A percentile compares a stretch with the other conserved stretches of the same genome.
These are phyloP conservation scores for Trochalopteron elliotii DNA, from an alignment of 2,113 vertebrate genomes.

Conservation along the genomic window DNA sequence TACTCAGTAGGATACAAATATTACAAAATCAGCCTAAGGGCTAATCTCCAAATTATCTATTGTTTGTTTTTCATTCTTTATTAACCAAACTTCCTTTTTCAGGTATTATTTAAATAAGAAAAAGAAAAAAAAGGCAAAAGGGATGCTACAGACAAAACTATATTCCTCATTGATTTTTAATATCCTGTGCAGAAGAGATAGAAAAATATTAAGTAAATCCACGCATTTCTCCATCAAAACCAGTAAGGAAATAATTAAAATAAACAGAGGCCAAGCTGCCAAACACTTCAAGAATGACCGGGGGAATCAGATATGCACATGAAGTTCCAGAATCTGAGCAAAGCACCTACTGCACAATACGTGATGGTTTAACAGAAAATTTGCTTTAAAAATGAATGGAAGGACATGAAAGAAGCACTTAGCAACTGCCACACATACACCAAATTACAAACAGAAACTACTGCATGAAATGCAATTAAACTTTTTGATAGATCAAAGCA, in stretches of 20 bases:
- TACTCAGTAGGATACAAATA: neutral
- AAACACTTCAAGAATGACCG: slow-evolving; percentile 25
- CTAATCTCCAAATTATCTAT: neutral
- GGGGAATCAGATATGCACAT: neutral
- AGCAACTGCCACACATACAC: neutral
- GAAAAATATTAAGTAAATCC: neutral
- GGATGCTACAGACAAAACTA: neutral
- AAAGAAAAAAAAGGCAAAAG: neutral
- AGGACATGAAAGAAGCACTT: slow-evolving; percentile 65
- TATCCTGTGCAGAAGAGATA: neutral
- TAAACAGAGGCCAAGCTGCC: slow-evolving; percentile 14
- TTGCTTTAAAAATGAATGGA: slow-evolving; percentile 52
- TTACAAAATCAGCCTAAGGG: neutral
- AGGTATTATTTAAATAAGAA: neutral
- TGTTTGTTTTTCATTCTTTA: neutral
- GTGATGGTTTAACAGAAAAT: slow-evolving; percentile 24
- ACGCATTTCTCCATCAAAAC: neutral
- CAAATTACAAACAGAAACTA: slow-evolving; percentile 66
- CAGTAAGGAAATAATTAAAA: slow-evolving; percentile 46
- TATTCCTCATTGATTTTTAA: neutral
- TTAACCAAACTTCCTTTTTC: neutral
- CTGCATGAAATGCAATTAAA: slow-evolving; percentile 70
- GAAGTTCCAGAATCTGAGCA: neutral
- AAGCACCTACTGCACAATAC: neutral
- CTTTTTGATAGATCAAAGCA: slow-evolving; percentile 71